Evolutionary conservation across 2,113 vertebrate species (phyloP).

Genomic region (Camelus bactrianus): DNA sequence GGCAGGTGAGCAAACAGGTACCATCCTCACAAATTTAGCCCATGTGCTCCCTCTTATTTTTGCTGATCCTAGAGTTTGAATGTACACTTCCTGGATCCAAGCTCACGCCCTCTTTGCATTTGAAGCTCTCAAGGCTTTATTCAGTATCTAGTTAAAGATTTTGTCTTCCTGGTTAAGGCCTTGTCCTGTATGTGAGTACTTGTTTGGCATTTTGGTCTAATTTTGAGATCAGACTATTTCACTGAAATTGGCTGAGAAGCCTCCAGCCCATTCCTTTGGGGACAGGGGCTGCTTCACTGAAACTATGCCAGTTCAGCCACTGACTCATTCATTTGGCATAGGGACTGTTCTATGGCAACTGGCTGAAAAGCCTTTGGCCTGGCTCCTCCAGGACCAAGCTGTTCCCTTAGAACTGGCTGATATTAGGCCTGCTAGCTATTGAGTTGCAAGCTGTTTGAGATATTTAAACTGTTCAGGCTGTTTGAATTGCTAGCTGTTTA

Average conservation of each 20-base stretch:
- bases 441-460: background rate
- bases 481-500: background rate
- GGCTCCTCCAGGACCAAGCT: background rate
- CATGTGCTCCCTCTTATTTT: background rate
- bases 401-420: background rate
- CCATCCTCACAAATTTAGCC: background rate
- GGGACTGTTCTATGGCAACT: background rate
- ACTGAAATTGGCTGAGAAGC: background rate
- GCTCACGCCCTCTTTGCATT: background rate
- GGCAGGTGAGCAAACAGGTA: background rate
- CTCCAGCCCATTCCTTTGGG: background rate
- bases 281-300: background rate
- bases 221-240: background rate
- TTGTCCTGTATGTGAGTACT: background rate
- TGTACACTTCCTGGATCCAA: background rate
- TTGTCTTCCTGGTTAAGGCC: background rate
- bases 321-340: background rate
- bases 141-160: background rate
- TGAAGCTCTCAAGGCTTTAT: background rate
- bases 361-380: background rate
- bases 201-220: background rate
- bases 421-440: background rate
- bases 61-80: background rate
- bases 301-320: background rate
- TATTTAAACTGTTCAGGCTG: background rate